phyloP scores from a whole-genome alignment of 2,888 invertebrate genomes.

The Chymomyza caudatula region DNA sequence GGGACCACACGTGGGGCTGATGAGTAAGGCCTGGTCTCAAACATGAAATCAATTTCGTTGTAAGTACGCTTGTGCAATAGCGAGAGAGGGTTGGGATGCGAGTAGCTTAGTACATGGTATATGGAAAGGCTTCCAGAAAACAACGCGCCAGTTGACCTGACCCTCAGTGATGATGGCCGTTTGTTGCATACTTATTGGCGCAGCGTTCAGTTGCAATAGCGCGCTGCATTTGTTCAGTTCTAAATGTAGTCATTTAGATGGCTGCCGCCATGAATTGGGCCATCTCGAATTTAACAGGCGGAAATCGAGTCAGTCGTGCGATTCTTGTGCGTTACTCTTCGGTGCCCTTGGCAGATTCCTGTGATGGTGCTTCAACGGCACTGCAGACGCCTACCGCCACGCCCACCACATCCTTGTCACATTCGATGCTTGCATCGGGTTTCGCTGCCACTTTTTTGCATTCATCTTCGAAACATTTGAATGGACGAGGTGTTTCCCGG shows the following conservation, averaged over 20 bases:
- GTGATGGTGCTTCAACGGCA: constrained; percentile 57
- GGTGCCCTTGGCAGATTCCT: constrained; percentile 71
- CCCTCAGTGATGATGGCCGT: constrained; percentile 12
- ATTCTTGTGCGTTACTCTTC: constrained; percentile 77
- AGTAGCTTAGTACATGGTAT: constrained; percentile 3
- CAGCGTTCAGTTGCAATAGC: constrained; percentile 55
- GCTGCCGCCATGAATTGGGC: constrained; percentile 76
- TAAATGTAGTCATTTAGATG: constrained; percentile 4
- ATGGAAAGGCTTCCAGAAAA: constrained; percentile 14
- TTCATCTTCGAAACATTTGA: constrained; percentile 65
- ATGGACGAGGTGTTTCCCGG: constrained; percentile 67
- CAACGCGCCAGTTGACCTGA: background rate
- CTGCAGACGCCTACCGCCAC: constrained; percentile 63
- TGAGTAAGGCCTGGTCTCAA: constrained; percentile 6
- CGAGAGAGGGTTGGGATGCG: background rate
- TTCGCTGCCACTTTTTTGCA: constrained; percentile 70
- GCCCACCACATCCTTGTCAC: constrained; percentile 48
- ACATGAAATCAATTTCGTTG: constrained; percentile 28
- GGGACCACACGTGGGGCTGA: background rate
- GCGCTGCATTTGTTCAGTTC: constrained; percentile 40
- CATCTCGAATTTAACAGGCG: constrained; percentile 77
- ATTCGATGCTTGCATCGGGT: constrained; percentile 60
- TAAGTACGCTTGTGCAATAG: background rate
- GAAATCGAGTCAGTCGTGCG: constrained; percentile 78
- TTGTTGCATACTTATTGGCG: background rate